Base-by-base conservation (phyloP, 2,113 vertebrate genomes). In the Falco punctatus region DNA sequence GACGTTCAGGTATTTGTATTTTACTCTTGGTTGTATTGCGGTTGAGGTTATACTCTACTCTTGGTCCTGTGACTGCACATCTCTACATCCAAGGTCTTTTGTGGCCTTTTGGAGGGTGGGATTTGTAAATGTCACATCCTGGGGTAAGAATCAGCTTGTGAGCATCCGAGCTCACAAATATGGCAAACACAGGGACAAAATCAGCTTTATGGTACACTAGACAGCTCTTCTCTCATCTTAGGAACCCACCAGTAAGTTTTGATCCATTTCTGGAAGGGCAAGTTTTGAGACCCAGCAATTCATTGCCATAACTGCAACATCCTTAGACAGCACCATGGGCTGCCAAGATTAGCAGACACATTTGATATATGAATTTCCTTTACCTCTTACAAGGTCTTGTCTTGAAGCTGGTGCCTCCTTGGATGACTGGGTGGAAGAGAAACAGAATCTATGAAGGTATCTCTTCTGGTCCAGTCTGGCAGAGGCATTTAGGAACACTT, bases 221-320 rank as follows among this genome's bases (percentile, higher is more conserved):
- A 33, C 30, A 59, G 15, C 23, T 80, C 40, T 62, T 38, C 28
- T 65, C 20, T 77, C 32, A 13, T 44, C 38, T 72, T 54, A 59
- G 40, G n/a, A 73, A 51, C 38, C 3, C 69, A 10, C 7, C 30
- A 51, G 21, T 19, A 75, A 65, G 18, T 70, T 54, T 38, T 91
- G 84, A 72, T 81, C 46, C 9, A 4, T 80, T 89, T 87, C 44
- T 82, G 42, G 32, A 44, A 61, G 22, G 13, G 14, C 9, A 54
- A 15, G 5, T 75, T 94, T 78, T 73, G 62, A 75, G 28, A 70
- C 54, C 54, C 27, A 88, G 54, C 22, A 66, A 33, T 28, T 51
- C 65, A 46, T 67, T 88, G n/a, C 38, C 58, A 33, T 90, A 95
- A 93, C 83, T 94, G 88, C 91, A 90, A 30, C 52, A 86, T 89